These are phyloP conservation scores for Aurelia aurita DNA, from an alignment of 30 jellyfish, hydroid and myxozoan genomes.

Conservation along the genomic window DNA sequence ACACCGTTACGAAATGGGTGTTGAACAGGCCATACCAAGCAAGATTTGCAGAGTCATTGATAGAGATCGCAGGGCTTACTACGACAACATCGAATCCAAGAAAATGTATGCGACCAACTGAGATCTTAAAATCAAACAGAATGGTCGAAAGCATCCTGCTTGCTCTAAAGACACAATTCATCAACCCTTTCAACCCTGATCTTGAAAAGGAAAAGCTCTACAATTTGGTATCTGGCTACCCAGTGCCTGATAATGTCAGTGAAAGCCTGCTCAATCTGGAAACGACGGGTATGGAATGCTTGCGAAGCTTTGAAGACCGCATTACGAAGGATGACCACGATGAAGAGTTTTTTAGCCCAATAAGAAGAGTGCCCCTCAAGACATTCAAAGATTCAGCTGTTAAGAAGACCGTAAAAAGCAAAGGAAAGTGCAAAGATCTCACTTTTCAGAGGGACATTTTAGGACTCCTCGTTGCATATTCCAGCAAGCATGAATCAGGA, in stretches of 20 bases:
- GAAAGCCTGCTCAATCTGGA: constrained; percentile 17
- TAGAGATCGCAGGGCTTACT: constrained; percentile 16
- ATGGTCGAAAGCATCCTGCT: constrained; percentile 10
- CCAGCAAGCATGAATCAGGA: constrained; percentile 31
- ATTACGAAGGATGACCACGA: background rate
- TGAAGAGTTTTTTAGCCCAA: constrained; percentile 25
- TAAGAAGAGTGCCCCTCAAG: constrained; percentile 18
- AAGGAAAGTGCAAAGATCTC: constrained; percentile 25
- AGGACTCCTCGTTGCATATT: constrained; percentile 14
- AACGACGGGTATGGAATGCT: constrained; percentile 26
- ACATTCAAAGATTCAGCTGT: constrained; percentile 22
- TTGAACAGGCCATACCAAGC: constrained; percentile 56
- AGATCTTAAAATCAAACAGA: constrained; percentile 32
- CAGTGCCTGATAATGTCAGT: constrained; percentile 32
- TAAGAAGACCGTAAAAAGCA: constrained; percentile 10
- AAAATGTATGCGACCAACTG: constrained; percentile 40
- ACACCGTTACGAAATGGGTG: constrained; percentile 52
- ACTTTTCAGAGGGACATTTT: constrained; percentile 39
- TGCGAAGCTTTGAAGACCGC: constrained; percentile 4
- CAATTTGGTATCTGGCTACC: constrained; percentile 50
- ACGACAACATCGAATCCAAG: background rate
- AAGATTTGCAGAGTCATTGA: constrained; percentile 24
- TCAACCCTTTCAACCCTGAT: constrained; percentile 17
- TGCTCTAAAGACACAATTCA: constrained; percentile 16
- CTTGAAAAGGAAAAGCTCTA: constrained; percentile 9